phyloP scores from a whole-genome alignment of 2,797 vertebrate species.

The Phalloptychus januarius region DNA sequence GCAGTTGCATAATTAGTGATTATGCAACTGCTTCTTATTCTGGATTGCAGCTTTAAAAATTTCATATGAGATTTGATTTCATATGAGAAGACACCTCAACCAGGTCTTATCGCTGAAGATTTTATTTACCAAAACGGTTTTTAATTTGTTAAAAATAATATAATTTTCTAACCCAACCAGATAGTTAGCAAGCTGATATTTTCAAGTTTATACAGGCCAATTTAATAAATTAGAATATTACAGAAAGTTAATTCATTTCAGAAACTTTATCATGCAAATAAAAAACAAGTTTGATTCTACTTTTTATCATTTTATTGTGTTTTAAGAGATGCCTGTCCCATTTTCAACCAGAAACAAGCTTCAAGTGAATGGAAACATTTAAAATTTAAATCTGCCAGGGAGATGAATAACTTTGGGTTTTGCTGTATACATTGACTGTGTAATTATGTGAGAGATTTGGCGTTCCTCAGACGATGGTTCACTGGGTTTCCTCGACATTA shows the following conservation, averaged over 20 bases:
- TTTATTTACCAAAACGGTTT: background rate
- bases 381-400: background rate
- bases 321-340: background rate
- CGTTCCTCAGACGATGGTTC: background rate
- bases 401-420: background rate
- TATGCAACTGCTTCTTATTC: background rate
- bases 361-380: background rate
- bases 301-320: background rate
- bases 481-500: background rate
- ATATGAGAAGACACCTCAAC: too few species aligned
- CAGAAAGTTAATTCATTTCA: background rate
- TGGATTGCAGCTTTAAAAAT: background rate
- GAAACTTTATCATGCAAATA: background rate
- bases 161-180: background rate
- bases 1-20: too few species aligned
- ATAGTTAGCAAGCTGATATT: background rate
- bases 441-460: background rate
- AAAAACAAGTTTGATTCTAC: background rate
- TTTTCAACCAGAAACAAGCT: background rate
- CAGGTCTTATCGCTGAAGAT: background rate
- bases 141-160: background rate
- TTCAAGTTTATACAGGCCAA: background rate
- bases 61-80: too few species aligned
- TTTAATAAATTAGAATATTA: background rate
- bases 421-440: background rate